These are phyloP conservation scores for Strongylocentrotus purpuratus DNA, from an alignment of 35 echinoderm and acorn worm species.

Conservation along the genomic window DNA sequence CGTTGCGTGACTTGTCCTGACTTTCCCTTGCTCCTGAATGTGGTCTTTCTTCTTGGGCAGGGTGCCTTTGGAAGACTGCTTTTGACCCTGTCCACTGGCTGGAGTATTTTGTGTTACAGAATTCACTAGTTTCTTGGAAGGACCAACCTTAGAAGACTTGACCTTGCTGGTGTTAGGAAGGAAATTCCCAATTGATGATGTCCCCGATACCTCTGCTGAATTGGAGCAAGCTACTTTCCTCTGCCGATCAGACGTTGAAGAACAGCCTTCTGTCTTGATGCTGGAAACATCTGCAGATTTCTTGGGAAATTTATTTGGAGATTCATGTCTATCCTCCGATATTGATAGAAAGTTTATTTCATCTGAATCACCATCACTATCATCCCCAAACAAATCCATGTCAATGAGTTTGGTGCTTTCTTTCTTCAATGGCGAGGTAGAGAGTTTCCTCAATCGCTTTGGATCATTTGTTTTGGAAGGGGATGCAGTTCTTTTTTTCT, in stretches of 20 bases:
- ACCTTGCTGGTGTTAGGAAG: neutral
- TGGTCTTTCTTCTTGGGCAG: neutral
- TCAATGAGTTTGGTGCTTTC: conserved; percentile 23
- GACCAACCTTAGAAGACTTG: conserved; percentile 9
- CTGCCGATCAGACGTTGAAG: neutral
- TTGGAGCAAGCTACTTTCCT: neutral
- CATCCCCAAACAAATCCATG: conserved; percentile 21
- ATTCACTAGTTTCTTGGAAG: neutral
- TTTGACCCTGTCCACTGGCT: neutral
- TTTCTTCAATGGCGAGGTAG: neutral
- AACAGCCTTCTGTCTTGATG: neutral
- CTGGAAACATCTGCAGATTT: neutral
- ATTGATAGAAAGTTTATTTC: neutral
- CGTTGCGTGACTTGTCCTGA: neutral
- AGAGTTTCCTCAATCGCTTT: neutral
- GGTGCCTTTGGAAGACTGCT: neutral
- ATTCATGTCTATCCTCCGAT: neutral
- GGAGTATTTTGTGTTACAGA: neutral
- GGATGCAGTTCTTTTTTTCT: conserved; percentile 48
- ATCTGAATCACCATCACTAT: conserved; percentile 10
- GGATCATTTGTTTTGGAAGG: conserved; percentile 24
- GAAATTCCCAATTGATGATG: neutral
- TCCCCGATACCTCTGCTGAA: neutral
- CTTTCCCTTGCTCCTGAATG: neutral
- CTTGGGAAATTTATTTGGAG: neutral